A percentile compares a stretch with the other conserved stretches of the same genome.
Conservation (phyloP, 2,113 vertebrate species). For the Erinaceus europaeus region DNA sequence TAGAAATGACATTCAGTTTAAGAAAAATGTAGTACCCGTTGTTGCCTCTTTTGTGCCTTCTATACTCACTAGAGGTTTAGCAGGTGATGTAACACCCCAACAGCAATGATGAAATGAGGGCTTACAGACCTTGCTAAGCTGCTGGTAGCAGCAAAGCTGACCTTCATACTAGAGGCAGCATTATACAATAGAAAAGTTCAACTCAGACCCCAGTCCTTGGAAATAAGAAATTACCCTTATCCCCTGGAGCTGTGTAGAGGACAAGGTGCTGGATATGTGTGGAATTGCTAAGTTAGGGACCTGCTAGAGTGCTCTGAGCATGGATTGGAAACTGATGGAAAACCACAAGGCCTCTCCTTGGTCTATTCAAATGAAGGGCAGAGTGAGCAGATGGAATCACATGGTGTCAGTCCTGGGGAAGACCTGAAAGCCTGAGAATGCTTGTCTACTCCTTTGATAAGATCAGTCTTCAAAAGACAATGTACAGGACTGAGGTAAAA, state of each 20-base stretch:
- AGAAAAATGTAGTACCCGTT: neutral
- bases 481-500: slow-evolving; percentile 47
- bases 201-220: neutral
- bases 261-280: neutral
- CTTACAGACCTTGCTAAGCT: neutral
- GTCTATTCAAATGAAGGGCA: neutral
- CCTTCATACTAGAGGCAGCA: too few relatives aligned
- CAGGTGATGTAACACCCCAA: neutral
- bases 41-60: neutral
- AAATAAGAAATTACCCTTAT: neutral
- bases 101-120: neutral
- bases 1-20: neutral
- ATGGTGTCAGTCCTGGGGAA: neutral
- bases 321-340: neutral
- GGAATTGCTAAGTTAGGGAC: too few relatives aligned
- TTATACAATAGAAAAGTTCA: neutral
- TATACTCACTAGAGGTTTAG: neutral
- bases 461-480: too few relatives aligned
- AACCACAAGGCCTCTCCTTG: neutral
- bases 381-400: neutral
- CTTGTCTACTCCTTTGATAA: too few relatives aligned
- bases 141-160: neutral
- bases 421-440: neutral
- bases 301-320: too few relatives aligned
- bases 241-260: neutral